Percentiles rank a stretch among this genome's conserved stretches.
phyloP scores from a whole-genome alignment of 2,888 invertebrate genomes.

The Dynastes maya region DNA sequence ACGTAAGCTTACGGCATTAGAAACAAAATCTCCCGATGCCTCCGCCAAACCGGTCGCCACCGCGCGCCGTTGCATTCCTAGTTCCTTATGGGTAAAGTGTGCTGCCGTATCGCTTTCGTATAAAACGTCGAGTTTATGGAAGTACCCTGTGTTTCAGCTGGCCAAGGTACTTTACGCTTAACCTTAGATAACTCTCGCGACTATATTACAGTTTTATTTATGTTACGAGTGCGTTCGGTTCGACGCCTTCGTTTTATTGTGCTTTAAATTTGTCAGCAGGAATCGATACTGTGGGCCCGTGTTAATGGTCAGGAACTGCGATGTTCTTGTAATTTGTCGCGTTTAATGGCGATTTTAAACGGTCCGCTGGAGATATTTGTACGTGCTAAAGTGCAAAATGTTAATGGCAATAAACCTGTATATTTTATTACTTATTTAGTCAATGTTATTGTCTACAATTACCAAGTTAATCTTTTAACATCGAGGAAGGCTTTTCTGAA shows the following conservation, averaged over 20 bases:
- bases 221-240: constrained; percentile 6
- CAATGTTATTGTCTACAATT: too few relatives aligned
- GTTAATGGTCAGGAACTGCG: neutral
- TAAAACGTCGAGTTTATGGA: neutral
- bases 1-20: too few relatives aligned
- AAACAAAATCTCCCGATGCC: neutral
- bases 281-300: neutral
- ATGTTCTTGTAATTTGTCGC: neutral
- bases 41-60: neutral
- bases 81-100: neutral
- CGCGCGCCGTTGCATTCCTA: neutral
- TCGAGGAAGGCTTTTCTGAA: too few relatives aligned
- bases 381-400: too few relatives aligned
- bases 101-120: neutral
- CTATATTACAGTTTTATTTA: constrained; percentile 12
- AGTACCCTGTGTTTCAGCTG: neutral
- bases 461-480: too few relatives aligned
- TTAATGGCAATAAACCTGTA: too few relatives aligned
- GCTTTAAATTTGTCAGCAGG: constrained; percentile 10
- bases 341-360: constrained; percentile 2
- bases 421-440: too few relatives aligned
- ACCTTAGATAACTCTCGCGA: neutral
- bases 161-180: too few relatives aligned
- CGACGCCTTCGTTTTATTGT: neutral
- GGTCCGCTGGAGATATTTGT: neutral